Base-by-base conservation (phyloP, 2,113 vertebrate species). In the Alligator mississippiensis region DNA sequence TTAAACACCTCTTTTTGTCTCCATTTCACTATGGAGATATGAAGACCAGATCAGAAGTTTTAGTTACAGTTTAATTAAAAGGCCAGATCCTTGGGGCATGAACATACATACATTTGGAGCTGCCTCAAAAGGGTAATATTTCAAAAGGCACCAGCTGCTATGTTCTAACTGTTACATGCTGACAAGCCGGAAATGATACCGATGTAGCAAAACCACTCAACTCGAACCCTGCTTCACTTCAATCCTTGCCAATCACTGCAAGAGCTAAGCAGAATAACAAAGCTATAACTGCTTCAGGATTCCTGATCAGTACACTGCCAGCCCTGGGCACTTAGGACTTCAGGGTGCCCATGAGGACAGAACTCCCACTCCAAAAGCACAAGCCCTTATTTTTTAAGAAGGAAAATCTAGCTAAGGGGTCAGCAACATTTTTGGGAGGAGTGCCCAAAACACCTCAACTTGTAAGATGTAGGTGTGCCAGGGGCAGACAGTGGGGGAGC, bases 41-140 rank as follows among this genome's bases (percentile, higher is more conserved):
- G 30, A 68, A 68, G 66, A 28, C 28, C n/a, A 68, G 66, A 28
- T 34, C n/a, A 19, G 66, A 30, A 19, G 66, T 68, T 28, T 68
- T n/a, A 54, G 81, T 95, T 96, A 87, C 61, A 90, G 77, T 68
- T 91, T 89, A 74, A 17, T 80, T 87, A 84, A 77, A 54, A 79
- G 90, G 93, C 91, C 82, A 93, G 80, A 93, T 90, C 94, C 3
- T 1, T 84, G 93, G 74, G 30, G 90, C 88, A 87, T 87, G 74
- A 77, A 90, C 77, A 47, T 47, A 47, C 47, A 47, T 47, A 47
- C 47, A 47, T 47, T 47, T 47, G 47, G 47, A 47, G 47, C 47
- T 47, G 7, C 8, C 8, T 47, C 47, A 47, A 47, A 47, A 47
- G 47, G 47, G 47, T 47, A 47, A 47, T 9, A 47, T 47, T 47